Conservation (phyloP, 2,113 vertebrate species). For the Cisticola juncidis region DNA sequence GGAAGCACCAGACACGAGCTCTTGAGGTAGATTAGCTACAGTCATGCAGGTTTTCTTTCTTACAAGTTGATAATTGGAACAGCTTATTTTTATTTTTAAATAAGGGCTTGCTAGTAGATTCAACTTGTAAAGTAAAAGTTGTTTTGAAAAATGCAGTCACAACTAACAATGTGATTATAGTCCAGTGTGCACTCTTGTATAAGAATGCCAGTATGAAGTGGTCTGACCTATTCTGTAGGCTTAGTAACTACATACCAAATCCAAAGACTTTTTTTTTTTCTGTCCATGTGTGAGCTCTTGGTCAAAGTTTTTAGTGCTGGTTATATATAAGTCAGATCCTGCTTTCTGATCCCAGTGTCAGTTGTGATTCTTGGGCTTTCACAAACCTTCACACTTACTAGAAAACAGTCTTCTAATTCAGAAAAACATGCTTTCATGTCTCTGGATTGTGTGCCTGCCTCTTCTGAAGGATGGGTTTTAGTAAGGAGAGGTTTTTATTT, state of each 20-base stretch:
- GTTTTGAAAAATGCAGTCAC: neutral
- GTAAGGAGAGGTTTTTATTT: neutral
- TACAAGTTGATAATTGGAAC: neutral
- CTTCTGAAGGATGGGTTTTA: neutral
- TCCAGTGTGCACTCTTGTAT: fast-evolving
- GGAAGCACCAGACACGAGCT: neutral
- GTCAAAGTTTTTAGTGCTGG: neutral
- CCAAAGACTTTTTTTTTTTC: neutral
- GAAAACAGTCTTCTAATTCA: neutral
- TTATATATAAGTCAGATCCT: neutral
- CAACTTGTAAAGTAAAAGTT: neutral
- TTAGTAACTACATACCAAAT: neutral
- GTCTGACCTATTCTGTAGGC: neutral
- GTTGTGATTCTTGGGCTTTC: neutral
- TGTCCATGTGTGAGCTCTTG: neutral
- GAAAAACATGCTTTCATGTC: neutral
- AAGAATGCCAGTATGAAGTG: neutral
- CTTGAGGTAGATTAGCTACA: neutral
- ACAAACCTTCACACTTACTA: neutral
- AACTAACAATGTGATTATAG: neutral
- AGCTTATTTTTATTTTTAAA: neutral
- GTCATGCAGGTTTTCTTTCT: neutral
- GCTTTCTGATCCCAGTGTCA: neutral
- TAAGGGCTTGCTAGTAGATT: neutral
- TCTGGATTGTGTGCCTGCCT: neutral